phyloP scores from a whole-genome alignment of 2,113 vertebrate species.

The Caloenas nicobarica region DNA sequence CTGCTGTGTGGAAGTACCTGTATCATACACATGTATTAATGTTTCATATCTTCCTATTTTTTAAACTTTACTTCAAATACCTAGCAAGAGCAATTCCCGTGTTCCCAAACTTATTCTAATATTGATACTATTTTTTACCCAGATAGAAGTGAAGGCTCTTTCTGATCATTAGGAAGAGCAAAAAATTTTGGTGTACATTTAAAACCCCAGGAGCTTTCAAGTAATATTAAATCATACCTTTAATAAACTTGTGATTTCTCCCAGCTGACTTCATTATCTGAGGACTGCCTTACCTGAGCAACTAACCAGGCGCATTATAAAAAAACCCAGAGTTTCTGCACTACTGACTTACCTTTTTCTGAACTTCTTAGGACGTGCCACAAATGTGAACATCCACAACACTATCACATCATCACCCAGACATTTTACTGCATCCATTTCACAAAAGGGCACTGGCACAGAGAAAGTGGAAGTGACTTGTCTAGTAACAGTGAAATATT shows the following conservation, averaged over 20 bases:
- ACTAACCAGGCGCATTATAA: background rate
- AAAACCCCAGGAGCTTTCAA: slow-evolving; percentile 4
- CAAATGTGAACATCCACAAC: background rate
- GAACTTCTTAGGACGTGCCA: background rate
- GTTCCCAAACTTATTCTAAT: slow-evolving; percentile 15
- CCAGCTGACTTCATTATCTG: slow-evolving; percentile 18
- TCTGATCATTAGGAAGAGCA: slow-evolving; percentile 5
- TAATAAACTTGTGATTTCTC: slow-evolving; percentile 33
- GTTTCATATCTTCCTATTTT: background rate
- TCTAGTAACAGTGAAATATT: background rate
- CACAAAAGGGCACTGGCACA: background rate
- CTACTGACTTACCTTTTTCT: background rate
- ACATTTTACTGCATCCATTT: background rate
- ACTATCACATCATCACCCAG: background rate
- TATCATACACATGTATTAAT: background rate
- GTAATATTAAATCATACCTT: background rate
- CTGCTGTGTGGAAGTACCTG: background rate
- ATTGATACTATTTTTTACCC: slow-evolving; percentile 7
- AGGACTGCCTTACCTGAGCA: background rate
- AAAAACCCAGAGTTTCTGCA: background rate
- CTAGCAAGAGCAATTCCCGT: background rate
- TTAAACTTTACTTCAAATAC: background rate
- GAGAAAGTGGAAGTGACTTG: background rate
- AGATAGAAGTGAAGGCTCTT: background rate
- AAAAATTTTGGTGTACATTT: background rate